These are phyloP conservation scores for Hypomecis atomaria DNA, from an alignment of 2,888 invertebrate genomes.

Conservation along the genomic window DNA sequence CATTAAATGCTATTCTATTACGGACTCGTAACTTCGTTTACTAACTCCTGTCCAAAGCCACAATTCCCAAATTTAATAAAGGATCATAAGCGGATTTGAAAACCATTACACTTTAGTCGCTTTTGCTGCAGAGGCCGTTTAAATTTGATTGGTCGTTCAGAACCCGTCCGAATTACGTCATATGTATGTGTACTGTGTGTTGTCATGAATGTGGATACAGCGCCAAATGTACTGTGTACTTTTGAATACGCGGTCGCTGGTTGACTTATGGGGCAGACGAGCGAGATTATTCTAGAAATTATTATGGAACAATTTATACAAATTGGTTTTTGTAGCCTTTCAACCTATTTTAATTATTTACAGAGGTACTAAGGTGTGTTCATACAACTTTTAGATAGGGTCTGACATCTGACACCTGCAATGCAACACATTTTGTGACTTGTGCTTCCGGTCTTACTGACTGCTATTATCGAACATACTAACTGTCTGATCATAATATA, in stretches of 20 bases:
- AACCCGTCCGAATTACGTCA: constrained; percentile 34
- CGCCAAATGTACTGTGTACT: constrained; percentile 20
- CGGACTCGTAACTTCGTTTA: neutral
- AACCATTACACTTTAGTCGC: constrained; percentile 34
- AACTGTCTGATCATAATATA: no score
- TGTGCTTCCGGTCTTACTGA: no score
- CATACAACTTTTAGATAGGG: no score
- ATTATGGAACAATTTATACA: neutral
- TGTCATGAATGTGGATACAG: constrained; percentile 14
- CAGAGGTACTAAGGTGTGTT: no score
- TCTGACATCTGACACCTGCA: no score
- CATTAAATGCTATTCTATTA: neutral
- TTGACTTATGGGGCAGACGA: constrained; percentile 40
- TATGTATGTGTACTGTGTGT: neutral
- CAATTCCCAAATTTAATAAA: constrained; percentile 21
- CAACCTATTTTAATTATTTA: no score
- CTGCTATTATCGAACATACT: no score
- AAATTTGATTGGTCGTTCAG: constrained; percentile 44
- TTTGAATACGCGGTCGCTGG: constrained; percentile 29
- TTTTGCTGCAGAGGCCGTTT: constrained; percentile 36
- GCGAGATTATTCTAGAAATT: constrained; percentile 24
- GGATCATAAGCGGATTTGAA: constrained; percentile 29
- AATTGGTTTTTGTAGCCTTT: neutral
- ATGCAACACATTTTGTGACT: no score
- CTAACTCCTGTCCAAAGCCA: constrained; percentile 4